Evolutionary conservation across 2,888 invertebrate species (phyloP).

Genomic region (Sminthurides aquaticus): DNA sequence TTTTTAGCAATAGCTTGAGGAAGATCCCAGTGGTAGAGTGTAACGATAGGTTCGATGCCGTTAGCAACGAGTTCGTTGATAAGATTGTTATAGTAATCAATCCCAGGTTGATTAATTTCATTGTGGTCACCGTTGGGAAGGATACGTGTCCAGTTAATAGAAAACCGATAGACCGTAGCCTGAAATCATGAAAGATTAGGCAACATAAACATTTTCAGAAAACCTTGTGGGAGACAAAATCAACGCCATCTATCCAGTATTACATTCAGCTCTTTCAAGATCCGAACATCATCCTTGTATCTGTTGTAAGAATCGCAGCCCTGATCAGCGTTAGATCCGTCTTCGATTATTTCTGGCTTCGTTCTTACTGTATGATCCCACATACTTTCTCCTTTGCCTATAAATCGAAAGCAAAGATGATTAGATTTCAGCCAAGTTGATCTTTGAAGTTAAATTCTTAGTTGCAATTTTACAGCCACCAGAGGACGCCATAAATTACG

Average conservation of each 20-base stretch:
- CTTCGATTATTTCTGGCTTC: constrained; percentile 44
- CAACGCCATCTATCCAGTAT: background rate
- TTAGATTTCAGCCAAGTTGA: too few species aligned
- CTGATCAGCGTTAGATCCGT: constrained; percentile 46
- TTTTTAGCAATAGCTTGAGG: constrained; percentile 48
- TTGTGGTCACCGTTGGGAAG: constrained; percentile 46
- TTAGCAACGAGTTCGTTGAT: constrained; percentile 60
- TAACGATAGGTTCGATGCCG: constrained; percentile 52
- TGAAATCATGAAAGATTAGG: constrained; percentile 13
- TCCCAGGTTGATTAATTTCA: constrained; percentile 58
- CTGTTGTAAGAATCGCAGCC: constrained; percentile 49
- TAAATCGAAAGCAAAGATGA: background rate
- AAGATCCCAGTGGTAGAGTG: constrained; percentile 52
- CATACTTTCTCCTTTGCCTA: constrained; percentile 46
- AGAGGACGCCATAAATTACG: too few species aligned
- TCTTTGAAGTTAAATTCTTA: too few species aligned
- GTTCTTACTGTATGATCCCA: constrained; percentile 48
- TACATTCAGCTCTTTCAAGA: constrained; percentile 47
- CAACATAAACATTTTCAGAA: too few species aligned
- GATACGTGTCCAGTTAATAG: constrained; percentile 49
- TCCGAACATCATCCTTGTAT: constrained; percentile 48
- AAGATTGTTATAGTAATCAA: constrained; percentile 68
- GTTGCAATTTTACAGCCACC: too few species aligned
- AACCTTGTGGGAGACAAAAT: too few species aligned
- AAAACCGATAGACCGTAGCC: constrained; percentile 46